Percentiles rank a stretch among this genome's conserved stretches.
These are phyloP conservation scores for Heptranchias perlo DNA, from an alignment of 2,113 vertebrate genomes.

Conservation along the genomic window DNA sequence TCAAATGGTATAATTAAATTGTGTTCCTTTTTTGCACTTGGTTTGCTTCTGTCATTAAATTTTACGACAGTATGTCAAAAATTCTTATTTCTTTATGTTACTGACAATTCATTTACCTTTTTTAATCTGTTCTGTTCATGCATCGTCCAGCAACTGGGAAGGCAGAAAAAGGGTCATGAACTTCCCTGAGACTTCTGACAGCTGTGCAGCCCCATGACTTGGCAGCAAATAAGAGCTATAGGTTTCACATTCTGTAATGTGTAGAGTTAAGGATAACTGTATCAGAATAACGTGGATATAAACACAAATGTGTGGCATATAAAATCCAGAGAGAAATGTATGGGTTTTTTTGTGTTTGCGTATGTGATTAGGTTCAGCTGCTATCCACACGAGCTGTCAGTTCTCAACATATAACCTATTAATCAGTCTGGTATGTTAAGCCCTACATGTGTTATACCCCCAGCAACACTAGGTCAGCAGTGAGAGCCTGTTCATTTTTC, in stretches of 20 bases:
- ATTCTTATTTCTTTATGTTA: background rate
- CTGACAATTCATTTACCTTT: background rate
- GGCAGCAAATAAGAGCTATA: background rate
- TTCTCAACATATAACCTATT: background rate
- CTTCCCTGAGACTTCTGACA: background rate
- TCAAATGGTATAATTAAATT: background rate
- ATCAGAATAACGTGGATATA: background rate
- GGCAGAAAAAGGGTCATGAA: background rate
- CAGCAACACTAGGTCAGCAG: background rate
- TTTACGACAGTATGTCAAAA: background rate
- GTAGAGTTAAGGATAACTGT: background rate
- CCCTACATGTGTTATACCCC: background rate
- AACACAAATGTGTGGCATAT: background rate
- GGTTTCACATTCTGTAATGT: background rate
- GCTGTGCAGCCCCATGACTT: background rate
- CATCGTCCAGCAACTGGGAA: background rate
- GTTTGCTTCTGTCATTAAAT: background rate
- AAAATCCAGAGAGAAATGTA: background rate
- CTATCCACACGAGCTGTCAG: background rate
- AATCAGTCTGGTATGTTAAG: background rate
- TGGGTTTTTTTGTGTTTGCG: background rate
- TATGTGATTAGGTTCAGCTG: background rate
- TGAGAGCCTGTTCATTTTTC: background rate
- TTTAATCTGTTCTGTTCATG: background rate
- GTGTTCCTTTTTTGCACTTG: background rate